Evolutionary conservation across 2,797 vertebrate species (phyloP), one percentile per base, ranked within the genome.

Genomic region (Ceyx erithaca): DNA sequence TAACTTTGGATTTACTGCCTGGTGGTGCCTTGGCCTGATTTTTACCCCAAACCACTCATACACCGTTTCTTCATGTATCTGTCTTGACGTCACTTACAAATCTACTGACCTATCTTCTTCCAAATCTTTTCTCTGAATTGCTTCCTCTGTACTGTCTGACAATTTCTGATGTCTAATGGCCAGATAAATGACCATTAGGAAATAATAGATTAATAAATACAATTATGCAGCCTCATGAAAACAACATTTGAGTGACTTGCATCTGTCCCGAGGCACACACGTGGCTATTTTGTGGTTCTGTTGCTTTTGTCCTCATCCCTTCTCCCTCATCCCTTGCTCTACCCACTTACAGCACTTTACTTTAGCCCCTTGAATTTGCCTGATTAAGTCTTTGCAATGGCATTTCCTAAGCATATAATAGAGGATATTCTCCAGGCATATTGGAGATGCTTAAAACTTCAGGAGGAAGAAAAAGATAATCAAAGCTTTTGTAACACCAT

Each of bases 191-290:
- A 64, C n/a, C 51, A 75, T 54, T 66, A 89, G 62, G 54, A 87
- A 93, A 92, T 72, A 89, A 73, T 69, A 35, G 59, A 69, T 89
- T 87, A 30, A 75, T 75, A 80, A 90, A 90, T 45, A 45, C 23
- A 77, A 58, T 83, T 62, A 73, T 23, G 19, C 64, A 51, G 68
- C 58, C 91, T 80, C 84, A 68, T 28, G 45, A 90, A 93, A 89
- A 55, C 58, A 80, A 17, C 48, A 35, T 71, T 85, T 90, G 58
- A 52, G 48, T 70, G 46, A 83, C 82, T 91, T 94, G 48, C 58
- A 83, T 46, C 54, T 84, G 66, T 61, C 54, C 51, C 85, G 66
- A 43, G 49, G 46, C 57, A 71, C 33, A 62, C 52, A 43, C 67
- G 30, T 1, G 0, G 16, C 82, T 77, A 41, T 19, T 22, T 57